Conservation (phyloP, 2,113 vertebrate species). For the Sterna hirundo region DNA sequence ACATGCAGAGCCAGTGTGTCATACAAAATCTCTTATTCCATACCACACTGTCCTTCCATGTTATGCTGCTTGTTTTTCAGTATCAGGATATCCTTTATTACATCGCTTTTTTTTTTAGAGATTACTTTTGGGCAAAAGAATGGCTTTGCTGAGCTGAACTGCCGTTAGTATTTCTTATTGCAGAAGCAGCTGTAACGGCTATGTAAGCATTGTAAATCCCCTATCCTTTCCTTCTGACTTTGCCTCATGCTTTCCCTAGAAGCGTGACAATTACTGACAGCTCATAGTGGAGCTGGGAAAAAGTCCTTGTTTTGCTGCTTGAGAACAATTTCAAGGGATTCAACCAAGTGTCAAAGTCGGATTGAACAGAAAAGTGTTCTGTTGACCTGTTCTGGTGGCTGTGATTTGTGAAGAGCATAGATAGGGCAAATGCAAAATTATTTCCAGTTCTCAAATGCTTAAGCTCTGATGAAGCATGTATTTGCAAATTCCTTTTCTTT, state of each 20-base stretch:
- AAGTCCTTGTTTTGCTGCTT: neutral
- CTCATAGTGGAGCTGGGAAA: neutral
- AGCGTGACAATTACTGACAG: neutral
- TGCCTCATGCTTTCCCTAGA: neutral
- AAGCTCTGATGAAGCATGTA: neutral
- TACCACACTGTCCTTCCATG: conserved; percentile 62
- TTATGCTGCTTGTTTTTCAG: conserved; percentile 68
- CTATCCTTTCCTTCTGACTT: neutral
- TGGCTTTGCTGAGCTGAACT: neutral
- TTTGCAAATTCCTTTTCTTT: neutral
- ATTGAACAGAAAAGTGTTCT: neutral
- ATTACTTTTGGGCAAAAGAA: conserved; percentile 25
- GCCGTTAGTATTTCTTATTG: neutral
- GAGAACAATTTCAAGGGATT: neutral
- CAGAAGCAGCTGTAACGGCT: neutral
- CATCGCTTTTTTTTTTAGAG: neutral
- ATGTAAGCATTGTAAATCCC: neutral
- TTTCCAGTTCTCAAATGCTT: neutral
- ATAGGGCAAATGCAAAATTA: neutral
- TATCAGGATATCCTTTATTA: conserved; percentile 45
- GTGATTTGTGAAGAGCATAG: neutral
- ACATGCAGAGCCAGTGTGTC: conserved; percentile 53
- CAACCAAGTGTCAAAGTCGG: neutral
- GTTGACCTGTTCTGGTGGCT: neutral
- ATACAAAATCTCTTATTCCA: conserved; percentile 57